These are phyloP conservation scores for Cryptotis parvus DNA, from an alignment of 2,113 vertebrate species.

Conservation along the genomic window DNA sequence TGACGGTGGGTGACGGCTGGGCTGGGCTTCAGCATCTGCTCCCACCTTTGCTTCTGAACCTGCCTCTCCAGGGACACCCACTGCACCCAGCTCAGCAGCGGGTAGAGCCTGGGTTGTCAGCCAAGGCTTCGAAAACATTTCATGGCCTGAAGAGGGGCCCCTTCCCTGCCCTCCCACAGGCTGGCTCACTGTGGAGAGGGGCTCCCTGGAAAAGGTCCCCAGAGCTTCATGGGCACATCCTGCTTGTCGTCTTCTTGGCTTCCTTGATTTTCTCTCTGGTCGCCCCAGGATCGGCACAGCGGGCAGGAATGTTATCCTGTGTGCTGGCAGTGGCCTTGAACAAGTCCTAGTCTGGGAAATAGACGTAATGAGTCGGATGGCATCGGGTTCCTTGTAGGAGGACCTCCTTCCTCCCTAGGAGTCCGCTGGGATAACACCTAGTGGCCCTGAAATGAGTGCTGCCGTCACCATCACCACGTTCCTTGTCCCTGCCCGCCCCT, in stretches of 20 bases:
- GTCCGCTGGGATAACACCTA: background rate
- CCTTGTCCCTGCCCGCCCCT: background rate
- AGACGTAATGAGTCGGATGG: too few relatives aligned
- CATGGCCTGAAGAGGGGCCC: rapidly evolving
- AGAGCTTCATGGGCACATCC: background rate
- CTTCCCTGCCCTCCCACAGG: background rate
- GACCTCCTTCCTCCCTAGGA: too few relatives aligned
- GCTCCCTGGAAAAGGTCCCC: background rate
- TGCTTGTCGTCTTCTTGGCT: rapidly evolving
- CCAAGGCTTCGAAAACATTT: background rate
- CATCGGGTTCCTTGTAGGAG: background rate
- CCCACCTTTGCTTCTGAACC: background rate
- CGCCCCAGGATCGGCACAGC: rapidly evolving
- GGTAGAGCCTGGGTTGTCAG: background rate
- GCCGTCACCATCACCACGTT: rapidly evolving
- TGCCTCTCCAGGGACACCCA: background rate
- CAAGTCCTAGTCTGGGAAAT: background rate
- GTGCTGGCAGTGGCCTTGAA: background rate
- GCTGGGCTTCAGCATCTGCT: background rate
- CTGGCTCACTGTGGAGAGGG: background rate
- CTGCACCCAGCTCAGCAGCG: background rate
- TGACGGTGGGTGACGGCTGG: background rate
- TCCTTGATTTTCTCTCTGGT: background rate
- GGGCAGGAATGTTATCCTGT: too few relatives aligned
- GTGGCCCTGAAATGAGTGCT: background rate